A percentile compares a stretch with the other conserved stretches of the same genome.
These are phyloP conservation scores for Brachypalpus laphriformis DNA, from an alignment of 2,888 invertebrate genomes.

Conservation along the genomic window DNA sequence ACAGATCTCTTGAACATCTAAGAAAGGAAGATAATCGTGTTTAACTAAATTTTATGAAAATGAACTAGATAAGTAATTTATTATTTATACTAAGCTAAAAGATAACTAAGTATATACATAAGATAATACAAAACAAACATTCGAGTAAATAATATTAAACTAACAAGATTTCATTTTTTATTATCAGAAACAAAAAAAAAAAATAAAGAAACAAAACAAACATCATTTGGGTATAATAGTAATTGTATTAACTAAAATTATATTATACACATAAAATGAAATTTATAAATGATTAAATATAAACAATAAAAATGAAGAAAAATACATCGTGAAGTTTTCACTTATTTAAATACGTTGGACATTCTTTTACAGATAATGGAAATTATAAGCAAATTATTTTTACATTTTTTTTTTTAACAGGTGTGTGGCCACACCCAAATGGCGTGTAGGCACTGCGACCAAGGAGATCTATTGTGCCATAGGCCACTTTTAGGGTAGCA, in stretches of 20 bases:
- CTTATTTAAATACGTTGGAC: not conserved
- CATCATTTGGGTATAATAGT: constrained; percentile 68
- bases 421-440: too few relatives aligned
- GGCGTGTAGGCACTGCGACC: too few relatives aligned
- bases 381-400: too few relatives aligned
- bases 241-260: constrained; percentile 73
- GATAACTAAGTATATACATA: constrained; percentile 60
- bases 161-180: constrained; percentile 72
- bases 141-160: constrained; percentile 67
- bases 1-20: constrained; percentile 20
- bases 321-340: constrained; percentile 6
- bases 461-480: too few relatives aligned
- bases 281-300: constrained; percentile 74
- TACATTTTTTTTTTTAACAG: too few relatives aligned
- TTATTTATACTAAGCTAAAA: constrained; percentile 63
- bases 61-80: constrained; percentile 50
- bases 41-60: constrained; percentile 32
- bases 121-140: constrained; percentile 68
- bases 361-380: too few relatives aligned
- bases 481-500: too few relatives aligned
- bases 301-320: constrained; percentile 71
- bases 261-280: constrained; percentile 73
- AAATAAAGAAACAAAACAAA: constrained; percentile 22
- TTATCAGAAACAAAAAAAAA: constrained; percentile 60
- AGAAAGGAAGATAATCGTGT: constrained; percentile 16